Conservation (phyloP, 2,888 invertebrate species). For the Limnephilus marmoratus region DNA sequence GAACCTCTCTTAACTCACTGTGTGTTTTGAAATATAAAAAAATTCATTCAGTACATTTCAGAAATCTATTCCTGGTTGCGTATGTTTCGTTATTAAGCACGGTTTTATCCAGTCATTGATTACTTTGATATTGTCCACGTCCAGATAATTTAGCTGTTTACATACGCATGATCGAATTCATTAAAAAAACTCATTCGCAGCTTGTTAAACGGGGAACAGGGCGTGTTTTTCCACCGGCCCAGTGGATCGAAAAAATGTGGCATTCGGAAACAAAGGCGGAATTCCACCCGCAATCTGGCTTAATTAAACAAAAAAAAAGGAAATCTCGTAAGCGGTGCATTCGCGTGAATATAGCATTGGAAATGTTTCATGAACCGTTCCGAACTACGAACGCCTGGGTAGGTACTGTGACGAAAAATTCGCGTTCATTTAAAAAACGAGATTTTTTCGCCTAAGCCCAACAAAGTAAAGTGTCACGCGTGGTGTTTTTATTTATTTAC, state of each 20-base stretch:
- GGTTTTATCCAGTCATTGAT: neutral
- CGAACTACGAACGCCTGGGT: neutral
- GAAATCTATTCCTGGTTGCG: neutral
- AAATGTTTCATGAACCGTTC: slow-evolving; percentile 32
- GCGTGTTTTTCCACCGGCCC: slow-evolving; percentile 16
- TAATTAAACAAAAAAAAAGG: slow-evolving; percentile 54
- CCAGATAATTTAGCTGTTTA: slow-evolving; percentile 3
- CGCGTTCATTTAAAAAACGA: neutral
- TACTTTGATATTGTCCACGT: neutral
- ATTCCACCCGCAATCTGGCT: slow-evolving; percentile 41
- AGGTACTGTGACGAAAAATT: neutral
- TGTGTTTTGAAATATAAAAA: too few relatives aligned
- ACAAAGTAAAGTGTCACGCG: too few relatives aligned
- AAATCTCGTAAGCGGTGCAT: slow-evolving; percentile 53
- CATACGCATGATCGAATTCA: neutral
- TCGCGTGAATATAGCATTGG: slow-evolving; percentile 47
- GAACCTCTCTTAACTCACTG: too few relatives aligned
- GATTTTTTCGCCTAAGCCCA: neutral
- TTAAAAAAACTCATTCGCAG: slow-evolving; percentile 6
- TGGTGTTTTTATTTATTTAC: too few relatives aligned
- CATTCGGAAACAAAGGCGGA: slow-evolving; percentile 53
- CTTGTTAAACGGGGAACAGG: neutral
- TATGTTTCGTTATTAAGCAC: neutral
- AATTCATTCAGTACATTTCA: neutral
- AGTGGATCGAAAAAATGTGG: slow-evolving; percentile 55